Percentiles rank a stretch among this genome's conserved stretches.
phyloP scores from a whole-genome alignment of 2,888 invertebrate species.

The Drosophila quinaria region DNA sequence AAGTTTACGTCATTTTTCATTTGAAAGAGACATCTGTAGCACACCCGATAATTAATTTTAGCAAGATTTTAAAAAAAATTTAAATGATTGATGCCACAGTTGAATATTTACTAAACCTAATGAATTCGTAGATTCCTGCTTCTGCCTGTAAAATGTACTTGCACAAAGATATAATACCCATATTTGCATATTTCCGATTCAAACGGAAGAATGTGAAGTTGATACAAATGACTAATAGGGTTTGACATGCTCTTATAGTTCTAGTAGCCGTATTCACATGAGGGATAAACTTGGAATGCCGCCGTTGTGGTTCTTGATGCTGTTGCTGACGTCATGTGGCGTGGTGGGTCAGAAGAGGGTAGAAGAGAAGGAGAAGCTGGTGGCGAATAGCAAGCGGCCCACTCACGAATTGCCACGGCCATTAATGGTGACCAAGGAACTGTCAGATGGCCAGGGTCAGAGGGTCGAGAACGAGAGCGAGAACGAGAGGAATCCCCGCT shows the following conservation, averaged over 20 bases:
- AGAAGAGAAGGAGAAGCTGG: slow-evolving; percentile 9
- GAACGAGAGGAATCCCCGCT: slow-evolving; percentile 52
- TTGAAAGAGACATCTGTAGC: no score
- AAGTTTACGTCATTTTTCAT: no score
- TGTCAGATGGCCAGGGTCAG: slow-evolving; percentile 22
- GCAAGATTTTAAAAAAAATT: no score
- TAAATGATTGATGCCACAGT: no score
- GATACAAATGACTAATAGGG: slow-evolving; percentile 6
- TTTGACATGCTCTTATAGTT: slow-evolving; percentile 8
- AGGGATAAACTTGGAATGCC: slow-evolving; percentile 45
- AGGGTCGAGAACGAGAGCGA: background rate
- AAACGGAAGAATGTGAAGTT: background rate
- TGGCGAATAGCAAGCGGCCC: slow-evolving; percentile 49
- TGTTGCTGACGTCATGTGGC: slow-evolving; percentile 23
- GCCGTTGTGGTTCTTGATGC: slow-evolving; percentile 38
- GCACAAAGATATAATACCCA: background rate
- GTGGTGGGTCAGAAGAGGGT: slow-evolving; percentile 1
- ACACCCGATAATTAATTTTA: no score
- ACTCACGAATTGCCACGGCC: slow-evolving; percentile 76
- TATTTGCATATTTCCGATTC: background rate
- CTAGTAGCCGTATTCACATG: slow-evolving; percentile 17
- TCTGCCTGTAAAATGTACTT: background rate
- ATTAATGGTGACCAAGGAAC: slow-evolving; percentile 40
- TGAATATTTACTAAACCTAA: background rate
- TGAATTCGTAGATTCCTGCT: no score